Conservation (phyloP, 2,888 invertebrate genomes). For the Imbricaverruca yamaguchii region DNA sequence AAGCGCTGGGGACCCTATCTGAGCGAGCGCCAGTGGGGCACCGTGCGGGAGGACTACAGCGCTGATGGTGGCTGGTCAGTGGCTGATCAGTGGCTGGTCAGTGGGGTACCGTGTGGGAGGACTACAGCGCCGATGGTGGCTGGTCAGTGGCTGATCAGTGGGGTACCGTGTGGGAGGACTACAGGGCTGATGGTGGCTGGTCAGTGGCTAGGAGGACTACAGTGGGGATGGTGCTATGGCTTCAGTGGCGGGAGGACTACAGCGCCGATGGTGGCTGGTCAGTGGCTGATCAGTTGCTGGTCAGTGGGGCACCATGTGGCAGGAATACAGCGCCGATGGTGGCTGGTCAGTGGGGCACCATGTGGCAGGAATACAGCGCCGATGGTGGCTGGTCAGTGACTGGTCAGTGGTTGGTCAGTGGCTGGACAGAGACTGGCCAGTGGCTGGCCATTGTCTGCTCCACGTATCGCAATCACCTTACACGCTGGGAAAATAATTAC, state of each 20-base stretch:
- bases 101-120: slow-evolving; percentile 35
- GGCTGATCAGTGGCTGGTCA: background rate
- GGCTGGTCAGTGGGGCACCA: background rate
- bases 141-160: background rate
- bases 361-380: too few relatives aligned
- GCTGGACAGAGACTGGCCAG: background rate
- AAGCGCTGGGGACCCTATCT: slow-evolving; percentile 43
- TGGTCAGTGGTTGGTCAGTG: too few relatives aligned
- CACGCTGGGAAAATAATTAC: too few relatives aligned
- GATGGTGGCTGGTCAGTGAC: too few relatives aligned
- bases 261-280: slow-evolving; percentile 37
- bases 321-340: too few relatives aligned
- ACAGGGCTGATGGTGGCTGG: slow-evolving; percentile 35
- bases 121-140: too few relatives aligned
- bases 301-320: background rate
- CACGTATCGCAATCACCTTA: too few relatives aligned
- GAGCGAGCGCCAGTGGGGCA: slow-evolving; percentile 43
- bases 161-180: slow-evolving; percentile 42
- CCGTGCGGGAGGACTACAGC: slow-evolving; percentile 42
- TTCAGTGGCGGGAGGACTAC: slow-evolving; percentile 39
- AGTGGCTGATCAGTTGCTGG: background rate
- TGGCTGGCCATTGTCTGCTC: slow-evolving; percentile 29
- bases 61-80: slow-evolving; percentile 35
- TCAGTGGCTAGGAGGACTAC: slow-evolving; percentile 37
- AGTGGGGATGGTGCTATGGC: slow-evolving; percentile 39